Percentiles rank a stretch among this genome's conserved stretches.
These are phyloP conservation scores for Oophaga sylvatica DNA, from an alignment of 2,797 vertebrate species.

Conservation along the genomic window DNA sequence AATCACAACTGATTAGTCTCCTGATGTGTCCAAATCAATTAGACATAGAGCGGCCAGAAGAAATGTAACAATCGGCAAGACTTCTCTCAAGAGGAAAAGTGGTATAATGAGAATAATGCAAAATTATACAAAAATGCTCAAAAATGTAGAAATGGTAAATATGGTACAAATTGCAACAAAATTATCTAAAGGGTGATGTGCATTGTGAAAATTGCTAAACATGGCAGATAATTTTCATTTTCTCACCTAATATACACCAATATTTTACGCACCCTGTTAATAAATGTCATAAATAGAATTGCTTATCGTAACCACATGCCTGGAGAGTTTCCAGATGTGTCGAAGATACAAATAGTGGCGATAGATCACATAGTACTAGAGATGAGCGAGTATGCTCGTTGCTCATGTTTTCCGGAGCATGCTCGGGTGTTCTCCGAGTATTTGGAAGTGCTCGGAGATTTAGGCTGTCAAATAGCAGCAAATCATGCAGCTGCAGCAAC, in stretches of 20 bases:
- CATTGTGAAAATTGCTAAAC: not conserved
- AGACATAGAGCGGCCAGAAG: constrained; percentile 59
- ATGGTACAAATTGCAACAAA: not conserved
- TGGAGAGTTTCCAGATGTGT: too few relatives aligned
- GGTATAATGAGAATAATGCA: not conserved
- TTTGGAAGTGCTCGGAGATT: too few relatives aligned
- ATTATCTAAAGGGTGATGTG: not conserved
- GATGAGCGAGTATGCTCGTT: too few relatives aligned
- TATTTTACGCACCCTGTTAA: too few relatives aligned
- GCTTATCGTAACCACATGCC: too few relatives aligned
- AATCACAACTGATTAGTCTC: constrained; percentile 69
- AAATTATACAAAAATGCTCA: not conserved
- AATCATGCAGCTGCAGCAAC: too few relatives aligned
- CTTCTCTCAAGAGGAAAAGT: not conserved
- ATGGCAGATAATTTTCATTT: not conserved
- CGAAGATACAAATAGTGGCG: too few relatives aligned
- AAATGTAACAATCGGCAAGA: constrained; percentile 53
- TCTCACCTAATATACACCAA: not conserved
- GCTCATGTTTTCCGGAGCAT: too few relatives aligned
- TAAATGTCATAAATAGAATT: too few relatives aligned
- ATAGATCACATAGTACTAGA: too few relatives aligned
- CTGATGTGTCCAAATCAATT: constrained; percentile 60
- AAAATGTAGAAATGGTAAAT: not conserved
- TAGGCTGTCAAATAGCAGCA: too few relatives aligned
- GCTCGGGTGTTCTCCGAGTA: too few relatives aligned